phyloP scores from a whole-genome alignment of 2,797 vertebrate genomes.

The Cuniculus paca region DNA sequence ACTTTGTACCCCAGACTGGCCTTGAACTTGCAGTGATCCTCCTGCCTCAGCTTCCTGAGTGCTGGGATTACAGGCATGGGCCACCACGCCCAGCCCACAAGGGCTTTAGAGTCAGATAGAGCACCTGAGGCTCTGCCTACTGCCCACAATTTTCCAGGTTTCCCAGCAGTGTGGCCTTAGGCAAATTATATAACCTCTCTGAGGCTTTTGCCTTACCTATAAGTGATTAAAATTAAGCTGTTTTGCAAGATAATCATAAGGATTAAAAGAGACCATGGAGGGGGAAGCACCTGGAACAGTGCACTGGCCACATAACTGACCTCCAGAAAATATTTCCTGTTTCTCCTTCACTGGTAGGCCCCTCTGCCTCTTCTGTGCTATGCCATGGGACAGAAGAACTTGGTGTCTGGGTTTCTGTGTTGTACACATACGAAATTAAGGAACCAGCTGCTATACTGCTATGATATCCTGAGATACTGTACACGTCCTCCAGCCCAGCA shows the following conservation, averaged over 20 bases:
- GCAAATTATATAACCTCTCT: conserved; percentile 18
- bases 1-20: neutral
- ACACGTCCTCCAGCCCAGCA: neutral
- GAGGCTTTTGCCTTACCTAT: conserved; percentile 1
- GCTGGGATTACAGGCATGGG: neutral
- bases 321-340: neutral
- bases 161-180: conserved; percentile 25
- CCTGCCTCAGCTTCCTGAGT: neutral
- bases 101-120: conserved; percentile 23
- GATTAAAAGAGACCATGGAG: neutral
- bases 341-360: neutral
- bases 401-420: neutral
- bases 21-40: neutral
- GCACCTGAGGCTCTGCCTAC: neutral
- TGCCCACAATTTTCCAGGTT: conserved; percentile 1
- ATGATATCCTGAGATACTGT: neutral
- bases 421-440: neutral
- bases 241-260: conserved; percentile 47
- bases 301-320: neutral
- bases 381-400: neutral
- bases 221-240: neutral
- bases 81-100: neutral
- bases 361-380: neutral
- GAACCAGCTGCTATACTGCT: neutral
- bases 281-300: neutral